Base-by-base conservation (phyloP, 2,113 vertebrate species). In the Amphiprion ocellaris region DNA sequence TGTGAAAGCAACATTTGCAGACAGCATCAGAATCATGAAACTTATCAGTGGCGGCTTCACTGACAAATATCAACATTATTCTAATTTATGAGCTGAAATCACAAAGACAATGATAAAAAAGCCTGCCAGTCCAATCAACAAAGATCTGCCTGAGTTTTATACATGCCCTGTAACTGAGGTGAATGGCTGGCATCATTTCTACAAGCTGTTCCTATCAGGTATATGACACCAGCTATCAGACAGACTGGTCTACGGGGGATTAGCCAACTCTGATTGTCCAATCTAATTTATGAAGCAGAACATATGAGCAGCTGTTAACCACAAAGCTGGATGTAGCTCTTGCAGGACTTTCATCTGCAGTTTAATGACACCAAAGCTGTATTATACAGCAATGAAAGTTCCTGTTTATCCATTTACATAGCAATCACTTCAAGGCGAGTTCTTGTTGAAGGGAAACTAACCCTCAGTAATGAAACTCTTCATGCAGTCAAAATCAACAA, bases 221-320 rank as follows among this genome's bases (percentile, higher is more conserved):
- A 23, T 39, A 66, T 24, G 64, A 21, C 52, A 33, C 16, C 68
- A 64, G 33, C 53, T 44, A 84, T 80, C 71, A 62, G 49, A 19
- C 19, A 4, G 23, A 39, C 49, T 24, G 71, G 33, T 52, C 52
- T 33, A 60, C 39, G 17, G 44, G 55, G 84, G 75, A 69, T 61
- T 33, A 52, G 10, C 39, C 46, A 17, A 14, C 62, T 71, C 10
- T 10, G 19, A 68, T 21, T n/a, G 0, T 74, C 28, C 70, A 68
- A 24, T 65, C 58, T 63, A 60, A 54, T 83, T 78, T 33, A 79
- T 72, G 66, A 52, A 79, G 59, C 67, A 84, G 67, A 81, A 60
- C 70, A 79, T 79, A 79, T 56, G 79, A 79, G 69, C 46, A 12
- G 68, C 9, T 52, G 69, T 82, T 72, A 60, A 73, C 54, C 62